Evolutionary conservation across 2,797 vertebrate species (phyloP).

Genomic region (Peromyscus attwateri): DNA sequence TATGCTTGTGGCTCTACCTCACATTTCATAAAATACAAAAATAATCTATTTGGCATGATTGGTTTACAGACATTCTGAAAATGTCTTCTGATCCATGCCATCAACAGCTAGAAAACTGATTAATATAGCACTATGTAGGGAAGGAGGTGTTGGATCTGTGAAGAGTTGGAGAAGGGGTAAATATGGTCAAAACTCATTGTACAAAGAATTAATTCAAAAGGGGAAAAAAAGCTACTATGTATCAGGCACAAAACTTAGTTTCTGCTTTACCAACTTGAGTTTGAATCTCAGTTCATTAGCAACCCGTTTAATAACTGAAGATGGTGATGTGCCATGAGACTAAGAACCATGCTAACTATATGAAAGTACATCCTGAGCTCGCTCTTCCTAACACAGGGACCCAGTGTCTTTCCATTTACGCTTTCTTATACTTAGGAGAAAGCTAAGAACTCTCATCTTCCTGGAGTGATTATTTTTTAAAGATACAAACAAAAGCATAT

Average conservation of each 20-base stretch:
- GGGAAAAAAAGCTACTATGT: not conserved
- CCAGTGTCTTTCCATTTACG: not conserved
- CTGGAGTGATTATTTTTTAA: constrained; percentile 22
- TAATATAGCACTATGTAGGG: not conserved
- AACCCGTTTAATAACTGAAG: not conserved
- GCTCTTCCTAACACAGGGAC: not conserved
- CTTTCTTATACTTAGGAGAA: constrained; percentile 18
- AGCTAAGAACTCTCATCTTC: constrained; percentile 30
- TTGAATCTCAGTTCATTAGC: not conserved
- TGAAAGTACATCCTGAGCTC: constrained; percentile 1
- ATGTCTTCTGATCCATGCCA: not conserved
- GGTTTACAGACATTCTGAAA: constrained; percentile 38
- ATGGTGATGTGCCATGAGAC: not conserved
- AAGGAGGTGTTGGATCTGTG: not conserved
- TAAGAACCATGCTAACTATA: not conserved
- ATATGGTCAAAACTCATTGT: not conserved
- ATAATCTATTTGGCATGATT: constrained; percentile 10
- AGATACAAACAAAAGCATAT: not conserved
- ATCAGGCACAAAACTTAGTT: not conserved
- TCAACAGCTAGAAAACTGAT: not conserved
- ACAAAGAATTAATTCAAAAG: not conserved
- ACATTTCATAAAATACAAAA: constrained; percentile 32
- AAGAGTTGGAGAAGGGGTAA: not conserved
- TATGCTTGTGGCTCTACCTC: not conserved
- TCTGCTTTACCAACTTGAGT: not conserved